phyloP scores from a whole-genome alignment of 2,888 invertebrate species.

The Anthophora plumipes region DNA sequence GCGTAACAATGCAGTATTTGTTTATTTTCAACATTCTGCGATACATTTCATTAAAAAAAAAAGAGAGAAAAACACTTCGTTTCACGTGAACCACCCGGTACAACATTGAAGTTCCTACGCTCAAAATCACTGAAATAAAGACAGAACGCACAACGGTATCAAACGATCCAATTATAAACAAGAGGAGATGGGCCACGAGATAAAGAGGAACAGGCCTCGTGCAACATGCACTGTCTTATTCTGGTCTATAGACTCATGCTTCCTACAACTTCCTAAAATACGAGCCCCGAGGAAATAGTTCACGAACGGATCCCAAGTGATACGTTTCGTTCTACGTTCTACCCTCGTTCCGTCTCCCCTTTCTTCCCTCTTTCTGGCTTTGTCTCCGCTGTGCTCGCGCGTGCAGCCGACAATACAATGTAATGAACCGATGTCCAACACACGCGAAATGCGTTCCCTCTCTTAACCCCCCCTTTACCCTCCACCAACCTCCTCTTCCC shows the following conservation, averaged over 20 bases:
- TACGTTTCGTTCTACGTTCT: constrained; percentile 62
- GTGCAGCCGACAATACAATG: constrained; percentile 63
- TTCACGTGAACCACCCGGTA: not conserved
- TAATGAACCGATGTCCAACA: constrained; percentile 60
- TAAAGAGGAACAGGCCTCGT: constrained; percentile 67
- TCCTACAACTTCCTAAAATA: constrained; percentile 81
- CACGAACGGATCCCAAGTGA: constrained; percentile 69
- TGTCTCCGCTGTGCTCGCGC: constrained; percentile 41
- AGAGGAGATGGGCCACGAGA: constrained; percentile 50
- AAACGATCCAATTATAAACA: constrained; percentile 41
- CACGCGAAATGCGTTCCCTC: not conserved
- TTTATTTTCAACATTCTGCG: too few species aligned
- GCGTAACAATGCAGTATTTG: too few species aligned
- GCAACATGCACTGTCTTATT: constrained; percentile 72
- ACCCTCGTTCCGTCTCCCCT: constrained; percentile 49
- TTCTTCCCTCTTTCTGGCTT: constrained; percentile 53
- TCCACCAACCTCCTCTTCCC: not conserved
- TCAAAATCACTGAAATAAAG: not conserved
- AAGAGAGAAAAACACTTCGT: too few species aligned
- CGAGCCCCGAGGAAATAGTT: constrained; percentile 78
- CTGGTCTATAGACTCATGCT: constrained; percentile 77
- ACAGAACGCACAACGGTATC: not conserved
- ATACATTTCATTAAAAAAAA: too few species aligned
- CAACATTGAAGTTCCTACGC: not conserved
- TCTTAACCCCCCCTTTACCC: not conserved